Base-by-base conservation (phyloP, 2,113 vertebrate species). In the Eublepharis macularius region DNA sequence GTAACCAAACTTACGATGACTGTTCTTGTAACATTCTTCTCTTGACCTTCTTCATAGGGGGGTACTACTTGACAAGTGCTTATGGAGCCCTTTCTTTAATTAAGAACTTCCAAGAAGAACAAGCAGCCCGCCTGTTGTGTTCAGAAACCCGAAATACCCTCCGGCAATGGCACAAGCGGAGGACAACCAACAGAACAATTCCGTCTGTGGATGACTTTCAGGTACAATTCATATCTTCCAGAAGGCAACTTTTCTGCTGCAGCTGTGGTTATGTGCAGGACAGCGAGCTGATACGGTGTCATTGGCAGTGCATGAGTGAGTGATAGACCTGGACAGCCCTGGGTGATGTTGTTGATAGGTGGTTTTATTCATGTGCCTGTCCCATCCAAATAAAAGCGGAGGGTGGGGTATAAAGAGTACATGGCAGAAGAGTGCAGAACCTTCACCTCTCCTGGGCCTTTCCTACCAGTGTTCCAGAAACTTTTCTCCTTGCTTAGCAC, bases 41-140 rank as follows among this genome's bases (percentile, higher is more conserved):
- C 41, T 83, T 80, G 74, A 68, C 90, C 47, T 89, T 76, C 75
- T 92, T 91, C 74, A 3, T 91, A 99, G 99, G 98, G 45, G 99
- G 99, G 16, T 99, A 99, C 91, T 99, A 99, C 92, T 93, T 99
- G 97, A 99, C 98, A 24, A 99, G 98, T 0, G 97, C 98, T 10
- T 99, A 99, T 0, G 98, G 98, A 87, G 98, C 99, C 43, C 98
- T 99, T 92, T 97, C 98, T 6, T 95, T 99, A 83, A 98, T 99
- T 91, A 99, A 98, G 95, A 99, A 99, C 94, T 99, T 99, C 91
- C 98, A 99, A 94, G 98, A 99, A 88, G 98, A 99, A 32, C 98
- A 99, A 92, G 98, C 98, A 0, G 98, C 98, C 1, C 94, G 97
- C 0, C 95, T 98, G 75, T 96, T 99, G 60, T 98, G 98, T 88